A percentile compares a stretch with the other conserved stretches of the same genome.
Evolutionary conservation across 2,797 vertebrate genomes (phyloP).

Genomic region (Propithecus perrieri): DNA sequence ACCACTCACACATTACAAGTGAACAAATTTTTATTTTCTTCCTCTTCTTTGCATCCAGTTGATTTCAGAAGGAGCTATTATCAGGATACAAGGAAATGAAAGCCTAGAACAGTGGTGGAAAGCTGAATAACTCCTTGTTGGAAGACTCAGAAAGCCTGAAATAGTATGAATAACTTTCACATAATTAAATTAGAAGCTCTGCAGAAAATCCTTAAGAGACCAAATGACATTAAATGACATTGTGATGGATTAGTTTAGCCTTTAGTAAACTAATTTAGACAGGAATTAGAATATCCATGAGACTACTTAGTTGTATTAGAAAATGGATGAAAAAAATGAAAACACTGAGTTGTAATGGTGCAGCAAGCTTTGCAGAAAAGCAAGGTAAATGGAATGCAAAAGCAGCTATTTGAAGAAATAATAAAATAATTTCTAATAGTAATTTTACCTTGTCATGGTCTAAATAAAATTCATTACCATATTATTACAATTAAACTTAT

Average conservation of each 20-base stretch:
- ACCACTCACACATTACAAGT: slow-evolving; percentile 24
- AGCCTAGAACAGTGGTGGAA: slow-evolving; percentile 5
- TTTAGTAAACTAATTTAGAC: slow-evolving; percentile 72
- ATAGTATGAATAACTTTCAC: neutral
- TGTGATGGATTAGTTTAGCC: slow-evolving; percentile 10
- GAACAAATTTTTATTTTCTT: slow-evolving; percentile 53
- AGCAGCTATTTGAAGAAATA: slow-evolving; percentile 73
- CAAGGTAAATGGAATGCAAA: slow-evolving; percentile 76
- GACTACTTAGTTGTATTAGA: slow-evolving; percentile 76
- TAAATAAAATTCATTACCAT: slow-evolving; percentile 19
- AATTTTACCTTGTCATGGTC: slow-evolving; percentile 4
- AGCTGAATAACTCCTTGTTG: slow-evolving; percentile 26
- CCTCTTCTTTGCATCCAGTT: slow-evolving; percentile 36
- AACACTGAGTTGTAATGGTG: slow-evolving; percentile 62
- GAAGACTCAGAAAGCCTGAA: slow-evolving; percentile 20
- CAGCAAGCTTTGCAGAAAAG: slow-evolving; percentile 73
- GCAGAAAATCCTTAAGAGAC: slow-evolving; percentile 52
- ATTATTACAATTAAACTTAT: slow-evolving; percentile 7
- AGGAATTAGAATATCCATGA: slow-evolving; percentile 65
- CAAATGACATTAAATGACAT: slow-evolving; percentile 51
- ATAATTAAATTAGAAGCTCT: slow-evolving; percentile 47
- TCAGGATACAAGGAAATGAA: slow-evolving; percentile 30
- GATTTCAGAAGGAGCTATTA: slow-evolving; percentile 7
- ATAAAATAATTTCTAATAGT: slow-evolving; percentile 62
- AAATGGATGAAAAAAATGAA: slow-evolving; percentile 44